A percentile compares a stretch with the other conserved stretches of the same genome.
Evolutionary conservation across 1,140 invertebrate genomes (phyloP).

Genomic region (Heliconius congener): DNA sequence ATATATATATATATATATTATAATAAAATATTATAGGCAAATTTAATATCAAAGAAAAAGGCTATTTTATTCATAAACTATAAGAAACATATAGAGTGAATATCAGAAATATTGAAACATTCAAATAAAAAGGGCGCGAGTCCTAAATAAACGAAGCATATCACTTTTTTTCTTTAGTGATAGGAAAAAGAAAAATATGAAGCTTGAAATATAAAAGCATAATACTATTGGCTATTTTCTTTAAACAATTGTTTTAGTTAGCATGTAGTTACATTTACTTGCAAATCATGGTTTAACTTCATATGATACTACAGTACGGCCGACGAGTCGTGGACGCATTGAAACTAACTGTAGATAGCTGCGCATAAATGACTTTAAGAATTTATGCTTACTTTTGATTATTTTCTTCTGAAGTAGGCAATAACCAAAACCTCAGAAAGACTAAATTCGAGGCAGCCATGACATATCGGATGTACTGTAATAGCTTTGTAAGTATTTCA

Average conservation of each 20-base stretch:
- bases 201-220: neutral
- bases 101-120: neutral
- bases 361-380: too few species aligned
- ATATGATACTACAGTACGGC: neutral
- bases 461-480: too few species aligned
- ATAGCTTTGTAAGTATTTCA: too few species aligned
- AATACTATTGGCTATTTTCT: neutral
- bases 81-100: neutral
- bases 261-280: neutral
- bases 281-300: neutral
- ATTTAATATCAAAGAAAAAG: neutral
- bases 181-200: neutral
- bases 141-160: slow-evolving; percentile 5
- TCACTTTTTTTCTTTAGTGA: neutral
- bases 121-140: neutral
- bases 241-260: neutral
- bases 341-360: too few species aligned
- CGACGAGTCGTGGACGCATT: too few species aligned
- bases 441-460: too few species aligned
- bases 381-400: too few species aligned
- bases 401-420: too few species aligned
- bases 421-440: too few species aligned
- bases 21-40: neutral
- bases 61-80: too few species aligned
- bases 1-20: neutral